Percentiles rank a stretch among this genome's conserved stretches.
Evolutionary conservation across 2,888 invertebrate species (phyloP).

Genomic region (Elmis aenea): DNA sequence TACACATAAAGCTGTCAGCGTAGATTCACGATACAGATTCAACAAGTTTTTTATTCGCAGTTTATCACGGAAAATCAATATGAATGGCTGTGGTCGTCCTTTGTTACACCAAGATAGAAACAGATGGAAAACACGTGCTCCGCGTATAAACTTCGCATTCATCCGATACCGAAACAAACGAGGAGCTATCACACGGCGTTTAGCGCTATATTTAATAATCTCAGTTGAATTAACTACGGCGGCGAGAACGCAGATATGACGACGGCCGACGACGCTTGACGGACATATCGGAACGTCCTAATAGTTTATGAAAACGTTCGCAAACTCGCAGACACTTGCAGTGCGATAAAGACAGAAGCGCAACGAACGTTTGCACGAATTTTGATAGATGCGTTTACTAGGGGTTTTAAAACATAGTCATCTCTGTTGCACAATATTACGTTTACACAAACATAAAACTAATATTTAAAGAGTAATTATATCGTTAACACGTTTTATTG

Average conservation of each 20-base stretch:
- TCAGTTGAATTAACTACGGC: no score
- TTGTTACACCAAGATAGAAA: conserved; percentile 45
- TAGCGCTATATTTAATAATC: no score
- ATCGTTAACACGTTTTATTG: no score
- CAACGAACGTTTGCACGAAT: conserved; percentile 20
- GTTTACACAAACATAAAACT: no score
- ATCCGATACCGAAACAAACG: no score
- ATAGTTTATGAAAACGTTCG: no score
- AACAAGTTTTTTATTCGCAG: conserved; percentile 51
- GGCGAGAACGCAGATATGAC: conserved; percentile 20
- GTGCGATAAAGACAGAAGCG: conserved; percentile 21
- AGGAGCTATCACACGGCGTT: no score
- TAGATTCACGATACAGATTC: conserved; percentile 43
- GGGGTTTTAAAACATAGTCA: no score
- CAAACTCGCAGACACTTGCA: no score
- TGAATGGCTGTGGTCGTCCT: conserved; percentile 47
- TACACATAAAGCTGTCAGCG: conserved; percentile 12
- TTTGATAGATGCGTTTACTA: conserved; percentile 20
- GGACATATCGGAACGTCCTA: conserved; percentile 31
- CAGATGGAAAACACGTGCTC: conserved; percentile 41
- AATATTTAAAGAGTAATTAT: no score
- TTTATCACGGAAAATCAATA: conserved; percentile 49
- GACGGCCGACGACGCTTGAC: conserved; percentile 18
- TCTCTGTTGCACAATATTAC: no score
- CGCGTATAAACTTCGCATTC: no score